Base-by-base conservation (phyloP, 2,113 vertebrate genomes). In the Cochlearius cochlearius region DNA sequence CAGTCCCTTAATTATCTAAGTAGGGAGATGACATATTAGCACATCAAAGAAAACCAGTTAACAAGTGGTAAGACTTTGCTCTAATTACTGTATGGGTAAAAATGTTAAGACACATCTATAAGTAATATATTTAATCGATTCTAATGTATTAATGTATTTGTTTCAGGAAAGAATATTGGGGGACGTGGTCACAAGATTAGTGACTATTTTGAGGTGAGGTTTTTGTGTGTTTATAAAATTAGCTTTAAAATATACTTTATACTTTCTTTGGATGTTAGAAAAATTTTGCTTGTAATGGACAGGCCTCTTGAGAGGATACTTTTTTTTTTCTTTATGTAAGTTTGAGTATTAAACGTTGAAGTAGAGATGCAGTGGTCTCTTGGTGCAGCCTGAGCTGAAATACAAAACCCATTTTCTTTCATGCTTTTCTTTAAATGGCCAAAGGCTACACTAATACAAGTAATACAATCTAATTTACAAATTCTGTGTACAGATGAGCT, bases 151-250 rank as follows among this genome's bases (percentile, higher is more conserved):
- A 32, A 78, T 58, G 64, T 91, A 55, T 89, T 56, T 95, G 94
- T 97, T 97, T 86, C 96, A 99, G 99, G 99, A 96, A 99, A 99
- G 98, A 98, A 76, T 97, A 98, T 98, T 74, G 98, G 98, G 92
- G 98, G 98, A 95, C 99, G 99, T 97, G 99, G 99, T 98, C 99
- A 99, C 98, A 99, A 99, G 98, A 99, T 99, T 98, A 99, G 99
- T 97, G 99, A 99, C 98, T 99, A 99, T 98, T 99, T 99, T 99
- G 99, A 99, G 98, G 99, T 99, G 98, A 99, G 98, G 96, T 86
- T 92, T 90, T 88, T 94, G 43, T 92, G 39, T 67, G 60, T 53
- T 72, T 77, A 12, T 83, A 78, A 84, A 74, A 79, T 74, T 67
- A 15, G 7, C 34, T 90, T 94, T 74, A 69, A 81, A 94, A 58